Percentiles rank a stretch among this genome's conserved stretches.
Evolutionary conservation across 23 tunicate species (phyloP).

Genomic region (Ciona savignyi): DNA sequence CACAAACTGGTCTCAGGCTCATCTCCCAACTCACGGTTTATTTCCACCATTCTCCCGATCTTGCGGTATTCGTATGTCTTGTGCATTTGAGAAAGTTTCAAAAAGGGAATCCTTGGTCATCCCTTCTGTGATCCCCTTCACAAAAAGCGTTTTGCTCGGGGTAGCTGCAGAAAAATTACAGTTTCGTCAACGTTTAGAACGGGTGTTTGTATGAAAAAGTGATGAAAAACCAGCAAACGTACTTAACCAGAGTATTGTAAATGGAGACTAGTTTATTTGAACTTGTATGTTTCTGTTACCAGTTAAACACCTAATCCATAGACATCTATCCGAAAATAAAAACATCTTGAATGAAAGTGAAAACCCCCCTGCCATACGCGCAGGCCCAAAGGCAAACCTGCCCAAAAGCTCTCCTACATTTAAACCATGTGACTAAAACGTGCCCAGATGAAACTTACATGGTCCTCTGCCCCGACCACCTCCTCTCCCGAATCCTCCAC

Average conservation of each 20-base stretch:
- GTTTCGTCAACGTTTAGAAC: background rate
- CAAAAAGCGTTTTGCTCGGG: constrained; percentile 64
- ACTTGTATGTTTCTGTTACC: too few relatives aligned
- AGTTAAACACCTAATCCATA: too few relatives aligned
- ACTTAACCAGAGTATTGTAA: background rate
- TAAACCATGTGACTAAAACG: too few relatives aligned
- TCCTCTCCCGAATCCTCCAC: constrained; percentile 35
- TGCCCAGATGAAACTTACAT: too few relatives aligned
- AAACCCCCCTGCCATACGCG: too few relatives aligned
- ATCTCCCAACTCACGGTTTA: constrained; percentile 58
- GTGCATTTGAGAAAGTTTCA: constrained; percentile 51
- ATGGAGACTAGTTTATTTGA: too few relatives aligned
- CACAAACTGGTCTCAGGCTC: too few relatives aligned
- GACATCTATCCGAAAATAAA: too few relatives aligned
- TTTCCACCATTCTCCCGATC: constrained; percentile 76
- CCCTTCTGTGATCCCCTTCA: constrained; percentile 80
- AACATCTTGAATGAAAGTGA: too few relatives aligned
- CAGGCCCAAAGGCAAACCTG: too few relatives aligned
- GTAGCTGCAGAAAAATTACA: constrained; percentile 30
- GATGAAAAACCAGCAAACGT: background rate
- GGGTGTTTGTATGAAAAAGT: background rate
- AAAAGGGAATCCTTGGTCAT: constrained; percentile 31
- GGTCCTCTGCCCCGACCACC: constrained; percentile 33
- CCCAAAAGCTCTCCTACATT: too few relatives aligned
- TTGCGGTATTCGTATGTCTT: constrained; percentile 58